A percentile compares a stretch with the other conserved stretches of the same genome.
Conservation (phyloP, 1,140 invertebrate genomes). For the Diplogasteroides magnus region DNA sequence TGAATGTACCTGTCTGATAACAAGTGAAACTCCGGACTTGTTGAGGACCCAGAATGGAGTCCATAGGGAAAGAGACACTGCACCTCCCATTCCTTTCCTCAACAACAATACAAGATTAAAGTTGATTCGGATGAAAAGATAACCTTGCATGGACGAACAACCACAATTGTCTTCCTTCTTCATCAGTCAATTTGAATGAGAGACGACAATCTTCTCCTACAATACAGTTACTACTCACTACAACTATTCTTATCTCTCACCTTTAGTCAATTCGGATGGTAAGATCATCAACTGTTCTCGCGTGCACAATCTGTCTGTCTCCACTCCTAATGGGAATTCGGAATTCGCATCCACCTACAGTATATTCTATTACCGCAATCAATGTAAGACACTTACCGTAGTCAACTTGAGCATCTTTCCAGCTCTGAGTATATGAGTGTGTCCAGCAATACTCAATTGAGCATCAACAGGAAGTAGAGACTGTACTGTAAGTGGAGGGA, state of each 20-base stretch:
- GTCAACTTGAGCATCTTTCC: slow-evolving; percentile 60
- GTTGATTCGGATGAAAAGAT: neutral
- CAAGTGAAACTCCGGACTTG: slow-evolving; percentile 77
- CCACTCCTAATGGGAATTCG: slow-evolving; percentile 4
- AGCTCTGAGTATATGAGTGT: slow-evolving; percentile 61
- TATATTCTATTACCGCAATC: neutral
- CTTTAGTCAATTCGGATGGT: neutral
- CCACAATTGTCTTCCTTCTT: slow-evolving; percentile 67
- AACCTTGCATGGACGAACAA: slow-evolving; percentile 64
- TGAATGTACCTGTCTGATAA: slow-evolving; percentile 69
- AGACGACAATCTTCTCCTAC: neutral
- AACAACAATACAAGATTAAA: slow-evolving; percentile 44
- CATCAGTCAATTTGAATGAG: slow-evolving; percentile 60
- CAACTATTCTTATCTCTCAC: neutral
- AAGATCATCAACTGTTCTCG: slow-evolving; percentile 4
- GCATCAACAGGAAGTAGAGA: slow-evolving; percentile 65
- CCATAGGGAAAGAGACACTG: slow-evolving; percentile 70
- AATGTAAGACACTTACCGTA: slow-evolving; percentile 46
- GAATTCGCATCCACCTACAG: slow-evolving; percentile 14
- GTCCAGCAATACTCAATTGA: slow-evolving; percentile 56
- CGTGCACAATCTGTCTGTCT: slow-evolving; percentile 20
- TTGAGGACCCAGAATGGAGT: slow-evolving; percentile 93
- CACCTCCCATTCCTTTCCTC: slow-evolving; percentile 59
- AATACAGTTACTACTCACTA: neutral
- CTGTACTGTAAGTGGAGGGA: slow-evolving; percentile 74